Percentiles rank a stretch among this genome's conserved stretches.
Evolutionary conservation across 2,888 invertebrate genomes (phyloP).

Genomic region (Scaptodrosophila latifasciaeformis): DNA sequence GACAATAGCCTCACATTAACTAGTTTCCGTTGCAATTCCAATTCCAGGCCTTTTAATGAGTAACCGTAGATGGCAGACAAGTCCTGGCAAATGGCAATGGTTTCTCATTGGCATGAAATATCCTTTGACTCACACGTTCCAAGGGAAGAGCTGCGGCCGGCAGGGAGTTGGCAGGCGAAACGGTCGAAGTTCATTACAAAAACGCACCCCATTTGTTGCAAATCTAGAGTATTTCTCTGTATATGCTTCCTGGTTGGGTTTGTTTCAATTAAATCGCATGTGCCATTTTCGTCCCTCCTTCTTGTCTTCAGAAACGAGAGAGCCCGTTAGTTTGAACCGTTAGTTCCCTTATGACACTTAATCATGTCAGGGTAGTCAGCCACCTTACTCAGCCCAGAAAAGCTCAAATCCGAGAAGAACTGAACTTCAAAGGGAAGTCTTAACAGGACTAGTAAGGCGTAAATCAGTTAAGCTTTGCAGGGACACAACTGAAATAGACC

Average conservation of each 20-base stretch:
- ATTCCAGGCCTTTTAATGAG: constrained; percentile 52
- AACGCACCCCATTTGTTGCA: constrained; percentile 54
- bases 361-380: constrained; percentile 67
- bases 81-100: constrained; percentile 20
- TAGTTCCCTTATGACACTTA: constrained; percentile 65
- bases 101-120: too few species aligned
- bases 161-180: constrained; percentile 42
- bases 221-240: constrained; percentile 29
- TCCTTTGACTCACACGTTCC: too few species aligned
- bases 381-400: too few species aligned
- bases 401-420: constrained; percentile 1
- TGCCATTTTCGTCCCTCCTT: too few species aligned
- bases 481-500: too few species aligned
- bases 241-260: constrained; percentile 63
- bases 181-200: constrained; percentile 56
- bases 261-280: constrained; percentile 67
- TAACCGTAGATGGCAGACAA: constrained; percentile 42
- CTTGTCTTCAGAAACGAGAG: too few species aligned
- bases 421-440: constrained; percentile 1
- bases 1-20: constrained; percentile 68
- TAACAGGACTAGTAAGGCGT: too few species aligned
- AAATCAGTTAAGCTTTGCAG: background rate
- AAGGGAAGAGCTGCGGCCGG: constrained; percentile 5
- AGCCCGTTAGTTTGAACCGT: constrained; percentile 10
- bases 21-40: constrained; percentile 64